Conservation (phyloP, 2,888 invertebrate species). For the Chydorus sphaericus region DNA sequence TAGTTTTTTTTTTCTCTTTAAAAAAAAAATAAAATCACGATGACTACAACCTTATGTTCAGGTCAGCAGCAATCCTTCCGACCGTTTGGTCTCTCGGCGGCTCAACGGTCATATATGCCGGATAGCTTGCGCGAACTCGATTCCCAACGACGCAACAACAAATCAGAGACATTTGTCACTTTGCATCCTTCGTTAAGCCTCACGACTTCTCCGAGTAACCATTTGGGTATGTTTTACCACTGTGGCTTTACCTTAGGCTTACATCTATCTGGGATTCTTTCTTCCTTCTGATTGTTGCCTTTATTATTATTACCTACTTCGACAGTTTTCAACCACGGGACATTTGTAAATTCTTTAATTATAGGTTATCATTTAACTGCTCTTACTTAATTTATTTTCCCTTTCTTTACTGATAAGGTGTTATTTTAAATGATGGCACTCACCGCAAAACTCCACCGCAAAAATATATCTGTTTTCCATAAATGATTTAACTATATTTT, state of each 20-base stretch:
- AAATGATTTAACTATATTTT: too few relatives aligned
- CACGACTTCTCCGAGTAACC: neutral
- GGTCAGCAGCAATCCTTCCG: slow-evolving; percentile 8
- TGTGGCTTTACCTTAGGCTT: too few relatives aligned
- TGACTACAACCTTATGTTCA: too few relatives aligned
- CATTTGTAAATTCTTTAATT: too few relatives aligned
- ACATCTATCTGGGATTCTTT: neutral
- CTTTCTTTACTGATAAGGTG: too few relatives aligned
- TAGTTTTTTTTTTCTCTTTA: neutral
- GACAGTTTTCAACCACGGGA: too few relatives aligned
- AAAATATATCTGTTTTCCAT: too few relatives aligned
- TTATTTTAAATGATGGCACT: too few relatives aligned
- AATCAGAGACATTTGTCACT: neutral
- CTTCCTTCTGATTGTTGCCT: neutral
- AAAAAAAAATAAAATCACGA: neutral
- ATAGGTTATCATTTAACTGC: too few relatives aligned
- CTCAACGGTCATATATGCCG: slow-evolving; percentile 4
- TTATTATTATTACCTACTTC: too few relatives aligned
- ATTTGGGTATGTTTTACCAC: neutral
- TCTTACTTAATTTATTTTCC: too few relatives aligned
- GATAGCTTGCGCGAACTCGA: slow-evolving; percentile 9
- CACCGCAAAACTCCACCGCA: too few relatives aligned
- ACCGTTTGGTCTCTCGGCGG: neutral
- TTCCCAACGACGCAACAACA: neutral
- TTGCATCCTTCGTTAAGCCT: slow-evolving; percentile 3